Evolutionary conservation across 2,888 invertebrate genomes (phyloP).

Genomic region (Thecocarcelia acutangulata): DNA sequence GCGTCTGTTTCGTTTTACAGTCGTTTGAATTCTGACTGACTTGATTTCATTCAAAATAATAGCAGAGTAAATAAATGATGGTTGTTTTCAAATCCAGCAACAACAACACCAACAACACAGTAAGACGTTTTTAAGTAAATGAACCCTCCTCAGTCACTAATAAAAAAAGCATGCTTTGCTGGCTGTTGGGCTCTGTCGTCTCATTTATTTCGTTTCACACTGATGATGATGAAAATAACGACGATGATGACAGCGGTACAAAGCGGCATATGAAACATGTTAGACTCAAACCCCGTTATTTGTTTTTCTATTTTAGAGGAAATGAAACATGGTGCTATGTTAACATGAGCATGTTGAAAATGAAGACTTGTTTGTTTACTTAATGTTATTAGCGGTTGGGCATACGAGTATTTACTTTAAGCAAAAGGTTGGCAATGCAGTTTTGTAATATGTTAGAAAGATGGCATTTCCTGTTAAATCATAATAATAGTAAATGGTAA

Average conservation of each 20-base stretch:
- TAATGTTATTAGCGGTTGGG: background rate
- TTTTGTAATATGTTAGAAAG: background rate
- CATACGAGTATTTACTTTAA: background rate
- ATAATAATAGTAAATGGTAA: conserved; percentile 15
- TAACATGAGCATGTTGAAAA: background rate
- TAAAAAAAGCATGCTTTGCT: conserved; percentile 16
- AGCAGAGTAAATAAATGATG: conserved; percentile 49
- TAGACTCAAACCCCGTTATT: conserved; percentile 20
- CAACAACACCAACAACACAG: conserved; percentile 1
- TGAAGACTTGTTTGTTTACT: background rate
- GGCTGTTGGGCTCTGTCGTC: conserved; percentile 1
- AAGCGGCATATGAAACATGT: conserved; percentile 7
- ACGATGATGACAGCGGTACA: conserved; percentile 23
- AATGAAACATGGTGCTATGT: background rate
- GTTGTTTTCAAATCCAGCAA: conserved; percentile 22
- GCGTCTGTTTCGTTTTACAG: conserved; percentile 59
- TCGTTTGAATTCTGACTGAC: conserved; percentile 64
- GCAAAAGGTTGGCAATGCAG: conserved; percentile 19
- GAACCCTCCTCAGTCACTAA: conserved; percentile 36
- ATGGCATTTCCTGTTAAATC: conserved; percentile 1
- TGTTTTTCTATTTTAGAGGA: background rate
- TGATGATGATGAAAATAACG: conserved; percentile 19
- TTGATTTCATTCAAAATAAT: conserved; percentile 37
- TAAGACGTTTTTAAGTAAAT: conserved; percentile 1
- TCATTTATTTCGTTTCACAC: background rate